Base-by-base conservation (phyloP, 2,797 vertebrate genomes). In the Microtus obscurus region DNA sequence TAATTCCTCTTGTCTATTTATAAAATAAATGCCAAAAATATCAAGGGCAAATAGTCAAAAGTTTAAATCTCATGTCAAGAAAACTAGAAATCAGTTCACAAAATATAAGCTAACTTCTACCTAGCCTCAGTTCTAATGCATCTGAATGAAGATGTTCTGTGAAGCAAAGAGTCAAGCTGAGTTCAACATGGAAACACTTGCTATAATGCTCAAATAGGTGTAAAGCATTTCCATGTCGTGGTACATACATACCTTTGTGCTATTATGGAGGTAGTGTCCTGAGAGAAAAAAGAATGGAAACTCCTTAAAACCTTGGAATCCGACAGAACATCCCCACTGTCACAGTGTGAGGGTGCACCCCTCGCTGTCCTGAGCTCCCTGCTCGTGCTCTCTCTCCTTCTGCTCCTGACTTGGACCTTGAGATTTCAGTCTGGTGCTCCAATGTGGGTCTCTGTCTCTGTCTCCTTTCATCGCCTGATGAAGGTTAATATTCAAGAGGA, bases 81-180 rank as follows among this genome's bases (percentile, higher is more conserved):
- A 80, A 59, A 91, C 3, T 78, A 27, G 45, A 45, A 73, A 63
- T 63, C 3, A 43, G 63, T 79, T 89, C 45, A 67, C 10, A 3
- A 87, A 94, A 74, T 90, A 80, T 48, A 53, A 92, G 92, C 40
- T 65, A 21, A 92, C 56, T 74, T 76, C 19, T 67, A 27, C 79
- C 61, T 10, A 69, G 48, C 31, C 5, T 25, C 87, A 86, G 94
- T 43, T 53, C 40, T 59, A 77, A 43, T 51, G 9, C 6, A 74
- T 65, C 37, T n/a, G 34, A 90, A 81, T 51, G 45, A 5, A 27
- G 87, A 89, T 29, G 4, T 3, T 29, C 90, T 95, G 74, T 63
- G 8, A 96, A 59, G 51, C 29, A 78, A 65, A 61, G 10, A 5
- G 8, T 61, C 67, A 88, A 74, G 14, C 8, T 31, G 34, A n/a